These are phyloP conservation scores for Carollia perspicillata DNA, from an alignment of 2,113 vertebrate genomes.

Conservation along the genomic window DNA sequence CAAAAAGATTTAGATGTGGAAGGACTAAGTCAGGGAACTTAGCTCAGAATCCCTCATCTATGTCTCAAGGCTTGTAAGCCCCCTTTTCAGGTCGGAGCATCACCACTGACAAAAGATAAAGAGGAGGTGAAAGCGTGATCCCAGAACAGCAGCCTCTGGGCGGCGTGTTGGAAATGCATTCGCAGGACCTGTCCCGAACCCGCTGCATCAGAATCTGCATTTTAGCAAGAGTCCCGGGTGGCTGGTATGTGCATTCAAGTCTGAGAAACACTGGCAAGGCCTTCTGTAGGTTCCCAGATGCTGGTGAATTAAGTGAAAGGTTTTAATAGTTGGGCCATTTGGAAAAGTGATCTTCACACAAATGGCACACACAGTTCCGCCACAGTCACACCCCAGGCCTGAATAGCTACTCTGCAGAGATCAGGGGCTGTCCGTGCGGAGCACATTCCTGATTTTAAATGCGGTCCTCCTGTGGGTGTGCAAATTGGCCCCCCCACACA, in stretches of 20 bases:
- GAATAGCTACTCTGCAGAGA: not conserved
- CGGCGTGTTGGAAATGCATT: not conserved
- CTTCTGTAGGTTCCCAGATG: not conserved
- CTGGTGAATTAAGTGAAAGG: not conserved
- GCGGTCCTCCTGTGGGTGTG: not conserved
- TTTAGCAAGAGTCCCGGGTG: not conserved
- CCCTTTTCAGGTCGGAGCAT: not conserved
- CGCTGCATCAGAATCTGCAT: not conserved
- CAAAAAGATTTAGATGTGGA: not conserved
- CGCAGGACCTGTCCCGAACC: not conserved
- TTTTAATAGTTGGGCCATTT: constrained; percentile 7
- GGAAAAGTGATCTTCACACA: not conserved
- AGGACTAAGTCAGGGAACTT: not conserved
- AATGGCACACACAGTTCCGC: not conserved
- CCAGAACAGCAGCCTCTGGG: not conserved
- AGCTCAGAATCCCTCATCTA: not conserved
- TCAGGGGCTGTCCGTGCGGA: not conserved
- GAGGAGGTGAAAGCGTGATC: not conserved
- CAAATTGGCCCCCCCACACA: constrained; percentile 22
- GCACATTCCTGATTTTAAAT: not conserved
- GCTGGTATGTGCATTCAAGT: not conserved
- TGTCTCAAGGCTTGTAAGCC: not conserved
- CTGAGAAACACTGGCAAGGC: not conserved
- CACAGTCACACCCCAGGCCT: not conserved
- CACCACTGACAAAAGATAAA: not conserved